Evolutionary conservation across 2,113 vertebrate genomes (phyloP).

Genomic region (Gallinago undulata): DNA sequence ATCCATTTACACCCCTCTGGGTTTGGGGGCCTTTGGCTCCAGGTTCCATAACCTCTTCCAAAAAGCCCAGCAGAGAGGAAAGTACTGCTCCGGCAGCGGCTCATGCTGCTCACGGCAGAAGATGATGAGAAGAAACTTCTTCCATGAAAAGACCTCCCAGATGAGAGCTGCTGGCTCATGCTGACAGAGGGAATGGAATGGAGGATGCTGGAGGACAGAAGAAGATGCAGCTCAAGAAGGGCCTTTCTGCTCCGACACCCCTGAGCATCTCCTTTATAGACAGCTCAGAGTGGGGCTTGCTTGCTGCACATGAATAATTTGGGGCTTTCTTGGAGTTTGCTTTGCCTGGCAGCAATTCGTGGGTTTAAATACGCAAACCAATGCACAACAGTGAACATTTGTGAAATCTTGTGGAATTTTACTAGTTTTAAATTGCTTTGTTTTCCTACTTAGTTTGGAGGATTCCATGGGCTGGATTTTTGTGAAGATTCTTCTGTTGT

Average conservation of each 20-base stretch:
- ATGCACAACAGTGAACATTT: not conserved
- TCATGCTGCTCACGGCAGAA: not conserved
- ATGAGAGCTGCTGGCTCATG: not conserved
- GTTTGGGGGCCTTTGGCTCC: slow-evolving; percentile 20
- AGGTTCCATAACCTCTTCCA: not conserved
- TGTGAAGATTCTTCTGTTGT: not conserved
- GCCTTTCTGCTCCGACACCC: not conserved
- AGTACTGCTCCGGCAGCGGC: not conserved
- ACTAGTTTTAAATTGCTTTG: not conserved
- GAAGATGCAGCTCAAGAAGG: not conserved
- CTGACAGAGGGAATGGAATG: not conserved
- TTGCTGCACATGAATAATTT: not conserved
- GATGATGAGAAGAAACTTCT: not conserved
- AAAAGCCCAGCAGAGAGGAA: not conserved
- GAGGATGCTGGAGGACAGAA: not conserved
- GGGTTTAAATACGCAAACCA: not conserved
- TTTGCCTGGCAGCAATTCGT: not conserved
- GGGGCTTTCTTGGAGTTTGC: not conserved
- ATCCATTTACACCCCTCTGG: not conserved
- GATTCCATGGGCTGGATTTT: not conserved
- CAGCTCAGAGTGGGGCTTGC: not conserved
- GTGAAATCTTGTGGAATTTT: not conserved
- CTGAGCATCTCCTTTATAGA: not conserved
- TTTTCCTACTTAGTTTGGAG: not conserved
- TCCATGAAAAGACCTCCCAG: not conserved